Percentiles rank a stretch among this genome's conserved stretches.
phyloP scores from a whole-genome alignment of 2,888 invertebrate species.

The Ditula angustiorana region DNA sequence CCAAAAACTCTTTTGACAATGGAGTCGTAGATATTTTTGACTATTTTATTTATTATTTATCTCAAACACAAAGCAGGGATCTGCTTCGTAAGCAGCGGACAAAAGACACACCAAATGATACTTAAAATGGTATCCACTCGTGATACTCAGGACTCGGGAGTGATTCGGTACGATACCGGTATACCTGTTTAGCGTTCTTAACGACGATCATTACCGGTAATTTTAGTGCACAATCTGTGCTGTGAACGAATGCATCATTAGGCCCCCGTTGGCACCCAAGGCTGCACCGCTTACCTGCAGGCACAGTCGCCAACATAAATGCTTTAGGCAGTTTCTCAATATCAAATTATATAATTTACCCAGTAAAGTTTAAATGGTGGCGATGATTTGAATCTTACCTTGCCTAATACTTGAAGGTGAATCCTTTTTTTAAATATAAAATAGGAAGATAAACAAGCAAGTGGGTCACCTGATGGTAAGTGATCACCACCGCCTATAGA shows the following conservation, averaged over 20 bases:
- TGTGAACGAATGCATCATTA: conserved; percentile 53
- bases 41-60: too few species aligned
- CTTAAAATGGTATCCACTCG: conserved; percentile 6
- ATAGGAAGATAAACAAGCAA: too few species aligned
- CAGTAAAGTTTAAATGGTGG: neutral
- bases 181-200: conserved; percentile 51
- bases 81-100: neutral
- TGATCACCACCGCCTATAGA: too few species aligned
- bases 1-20: too few species aligned
- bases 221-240: conserved; percentile 52
- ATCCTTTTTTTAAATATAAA: too few species aligned
- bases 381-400: neutral
- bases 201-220: conserved; percentile 53
- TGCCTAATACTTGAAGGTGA: too few species aligned
- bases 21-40: too few species aligned
- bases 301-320: conserved; percentile 5
- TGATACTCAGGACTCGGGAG: neutral
- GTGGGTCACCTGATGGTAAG: too few species aligned
- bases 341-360: neutral
- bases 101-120: neutral
- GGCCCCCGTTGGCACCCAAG: conserved; percentile 45
- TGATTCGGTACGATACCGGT: conserved; percentile 36
- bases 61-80: too few species aligned
- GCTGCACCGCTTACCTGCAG: conserved; percentile 8
- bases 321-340: conserved; percentile 1